Evolutionary conservation across 2,888 invertebrate species (phyloP).

Genomic region (Trichogramma evanescens): DNA sequence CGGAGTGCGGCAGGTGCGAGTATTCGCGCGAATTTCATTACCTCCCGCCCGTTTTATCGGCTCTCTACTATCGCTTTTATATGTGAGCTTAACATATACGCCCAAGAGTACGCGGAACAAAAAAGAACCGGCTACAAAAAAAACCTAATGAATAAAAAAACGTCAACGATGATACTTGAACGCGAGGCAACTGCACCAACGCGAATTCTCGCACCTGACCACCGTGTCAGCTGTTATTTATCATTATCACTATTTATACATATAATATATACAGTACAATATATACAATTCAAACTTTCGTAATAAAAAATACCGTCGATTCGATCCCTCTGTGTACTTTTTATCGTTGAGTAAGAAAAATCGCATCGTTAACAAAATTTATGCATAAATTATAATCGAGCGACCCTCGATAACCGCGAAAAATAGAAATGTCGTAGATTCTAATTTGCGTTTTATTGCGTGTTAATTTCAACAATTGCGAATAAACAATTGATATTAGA

Average conservation of each 20-base stretch:
- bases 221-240: constrained; percentile 11
- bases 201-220: constrained; percentile 13
- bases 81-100: not conserved
- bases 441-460: constrained; percentile 1
- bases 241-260: constrained; percentile 21
- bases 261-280: constrained; percentile 9
- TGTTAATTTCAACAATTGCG: constrained; percentile 21
- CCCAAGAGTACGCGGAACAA: not conserved
- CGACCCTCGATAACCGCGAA: too few species aligned
- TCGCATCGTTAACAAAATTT: too few species aligned
- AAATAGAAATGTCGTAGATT: too few species aligned
- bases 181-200: not conserved
- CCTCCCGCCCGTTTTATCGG: not conserved
- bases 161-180: not conserved
- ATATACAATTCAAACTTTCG: too few species aligned
- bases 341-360: too few species aligned
- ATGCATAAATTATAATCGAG: too few species aligned
- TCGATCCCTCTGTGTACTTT: too few species aligned
- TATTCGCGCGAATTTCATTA: constrained; percentile 8
- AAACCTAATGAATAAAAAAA: constrained; percentile 1
- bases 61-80: not conserved
- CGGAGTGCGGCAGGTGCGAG: constrained; percentile 3
- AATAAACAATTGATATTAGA: constrained; percentile 19
- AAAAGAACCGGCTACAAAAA: not conserved
- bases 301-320: too few species aligned